phyloP scores from a whole-genome alignment of 2,888 invertebrate species.

The Heliconius aoede region DNA sequence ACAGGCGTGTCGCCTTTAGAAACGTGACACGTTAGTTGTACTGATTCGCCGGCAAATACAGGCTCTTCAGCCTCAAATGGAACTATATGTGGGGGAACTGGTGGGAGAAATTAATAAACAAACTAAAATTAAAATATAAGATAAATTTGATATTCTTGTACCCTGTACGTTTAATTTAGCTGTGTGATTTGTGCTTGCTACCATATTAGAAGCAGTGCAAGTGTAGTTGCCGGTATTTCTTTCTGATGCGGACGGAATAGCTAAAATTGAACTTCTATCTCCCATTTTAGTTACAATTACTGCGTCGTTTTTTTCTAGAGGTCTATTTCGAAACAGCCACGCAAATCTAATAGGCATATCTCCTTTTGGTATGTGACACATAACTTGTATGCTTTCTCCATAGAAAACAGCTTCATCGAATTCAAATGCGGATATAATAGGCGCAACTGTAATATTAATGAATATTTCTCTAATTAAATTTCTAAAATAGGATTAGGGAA shows the following conservation, averaged over 20 bases:
- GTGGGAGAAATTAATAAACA: conserved; percentile 46
- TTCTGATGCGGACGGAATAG: conserved; percentile 86
- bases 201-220: conserved; percentile 88
- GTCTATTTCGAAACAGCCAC: conserved; percentile 87
- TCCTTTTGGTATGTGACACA: conserved; percentile 86
- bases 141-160: conserved; percentile 70
- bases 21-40: conserved; percentile 85
- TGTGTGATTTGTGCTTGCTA: conserved; percentile 86
- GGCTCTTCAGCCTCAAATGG: conserved; percentile 85
- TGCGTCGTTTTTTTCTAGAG: conserved; percentile 69
- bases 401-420: conserved; percentile 82
- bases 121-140: conserved; percentile 58
- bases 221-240: conserved; percentile 90
- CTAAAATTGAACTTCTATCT: conserved; percentile 85
- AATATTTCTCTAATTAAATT: conserved; percentile 47
- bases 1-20: conserved; percentile 88
- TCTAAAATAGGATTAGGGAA: conserved; percentile 48
- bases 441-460: conserved; percentile 80
- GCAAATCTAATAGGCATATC: conserved; percentile 88
- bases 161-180: conserved; percentile 87
- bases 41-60: conserved; percentile 86
- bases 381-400: conserved; percentile 83
- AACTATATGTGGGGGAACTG: conserved; percentile 84
- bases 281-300: conserved; percentile 83
- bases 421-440: conserved; percentile 84